Percentiles rank a stretch among this genome's conserved stretches.
phyloP scores from a whole-genome alignment of 64 coral and sea anemone species.

The Platygyra sinensis region DNA sequence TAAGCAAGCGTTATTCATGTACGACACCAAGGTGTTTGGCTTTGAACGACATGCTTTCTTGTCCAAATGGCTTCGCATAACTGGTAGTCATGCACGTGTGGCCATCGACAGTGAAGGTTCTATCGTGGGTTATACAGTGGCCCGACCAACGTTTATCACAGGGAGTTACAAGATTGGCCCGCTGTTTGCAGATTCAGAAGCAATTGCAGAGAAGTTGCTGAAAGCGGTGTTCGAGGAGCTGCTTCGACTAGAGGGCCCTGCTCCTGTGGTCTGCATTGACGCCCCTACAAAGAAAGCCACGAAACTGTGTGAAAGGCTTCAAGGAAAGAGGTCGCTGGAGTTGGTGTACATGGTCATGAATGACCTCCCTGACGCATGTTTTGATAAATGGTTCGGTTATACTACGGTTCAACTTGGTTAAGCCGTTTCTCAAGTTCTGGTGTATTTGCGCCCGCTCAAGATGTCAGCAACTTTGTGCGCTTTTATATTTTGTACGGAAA shows the following conservation, averaged over 20 bases:
- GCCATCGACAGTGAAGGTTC: conserved; percentile 1
- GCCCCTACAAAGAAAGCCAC: background rate
- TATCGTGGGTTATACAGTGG: conserved; percentile 32
- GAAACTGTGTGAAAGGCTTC: background rate
- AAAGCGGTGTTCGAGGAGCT: conserved; percentile 35
- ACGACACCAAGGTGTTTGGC: conserved; percentile 46
- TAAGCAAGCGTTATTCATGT: background rate
- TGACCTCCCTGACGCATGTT: background rate
- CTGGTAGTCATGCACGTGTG: conserved; percentile 24
- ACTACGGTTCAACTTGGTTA: background rate
- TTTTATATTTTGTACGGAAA: too few relatives aligned
- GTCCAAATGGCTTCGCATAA: conserved; percentile 1
- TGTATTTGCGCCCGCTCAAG: too few relatives aligned
- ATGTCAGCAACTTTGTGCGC: too few relatives aligned
- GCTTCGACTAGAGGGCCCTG: background rate
- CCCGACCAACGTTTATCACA: conserved; percentile 1
- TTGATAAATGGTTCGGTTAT: background rate
- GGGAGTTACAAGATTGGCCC: conserved; percentile 40
- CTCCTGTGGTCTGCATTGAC: background rate
- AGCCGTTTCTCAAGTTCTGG: too few relatives aligned
- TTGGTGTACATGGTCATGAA: too few relatives aligned
- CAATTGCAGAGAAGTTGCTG: conserved; percentile 31
- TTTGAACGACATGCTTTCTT: conserved; percentile 34
- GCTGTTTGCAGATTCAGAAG: conserved; percentile 17
- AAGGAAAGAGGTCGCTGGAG: too few relatives aligned